Evolutionary conservation across 2,888 invertebrate species (phyloP), one percentile per base, ranked within the genome.

Genomic region (Oscheius sp.): DNA sequence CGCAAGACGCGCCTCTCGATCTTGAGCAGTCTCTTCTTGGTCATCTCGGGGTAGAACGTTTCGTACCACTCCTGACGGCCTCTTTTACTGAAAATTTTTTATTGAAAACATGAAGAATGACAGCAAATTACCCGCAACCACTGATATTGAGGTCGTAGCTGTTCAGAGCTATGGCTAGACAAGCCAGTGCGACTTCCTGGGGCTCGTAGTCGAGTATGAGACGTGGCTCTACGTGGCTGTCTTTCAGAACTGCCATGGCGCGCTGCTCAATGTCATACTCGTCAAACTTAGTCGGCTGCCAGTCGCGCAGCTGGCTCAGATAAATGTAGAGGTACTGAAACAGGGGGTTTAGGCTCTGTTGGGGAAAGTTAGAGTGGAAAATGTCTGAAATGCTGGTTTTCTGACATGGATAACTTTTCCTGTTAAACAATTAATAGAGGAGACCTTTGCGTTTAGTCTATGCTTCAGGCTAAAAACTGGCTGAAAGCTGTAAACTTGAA

Each of bases 211-310:
- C 63, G n/a, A 57, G 29, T 2, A 75, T 59, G 11, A 77, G 29
- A n/a, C 71, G 48, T 1, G 74, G 71, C 35, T 48, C 47, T 2
- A 63, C 48, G 55, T 66, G 63, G 32, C 47, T 59, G 42, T 77
- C 77, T 9, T 75, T 65, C 33, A 74, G 48, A 50, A 66, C 37
- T 11, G 58, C 66, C 47, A 60, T 74, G 4, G 66, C 55, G 10
- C 51, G 21, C 29, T 58, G 35, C 11, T 37, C 58, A 13, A 74
- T 57, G 13, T 13, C 32, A 11, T 71, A 21, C 48, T 60, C 35
- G 7, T 62, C 53, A 32, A 75, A 75, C 21, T 75, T 65, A 13
- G 48, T 32, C n/a, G 74, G 74, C 47, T 75, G 63, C 77, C 77
- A 77, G 33, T 37, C 37, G 11, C 71, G 55, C 21, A 77, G 62